Evolutionary conservation across 1,140 invertebrate genomes (phyloP).

Genomic region (Macrocentrus cingulum): DNA sequence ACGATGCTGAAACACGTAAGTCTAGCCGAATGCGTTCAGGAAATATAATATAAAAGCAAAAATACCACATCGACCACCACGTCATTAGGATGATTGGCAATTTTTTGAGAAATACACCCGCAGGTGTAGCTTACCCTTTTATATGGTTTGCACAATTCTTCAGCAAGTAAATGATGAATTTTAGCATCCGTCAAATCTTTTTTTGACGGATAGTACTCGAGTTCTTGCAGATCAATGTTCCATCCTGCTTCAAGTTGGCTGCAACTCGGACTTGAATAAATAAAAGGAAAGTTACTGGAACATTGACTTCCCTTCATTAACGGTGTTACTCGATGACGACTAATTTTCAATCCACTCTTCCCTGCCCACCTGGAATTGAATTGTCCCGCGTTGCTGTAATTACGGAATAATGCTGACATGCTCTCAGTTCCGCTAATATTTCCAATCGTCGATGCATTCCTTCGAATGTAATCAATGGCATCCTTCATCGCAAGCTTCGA

Average conservation of each 20-base stretch:
- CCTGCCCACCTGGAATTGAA: constrained; percentile 75
- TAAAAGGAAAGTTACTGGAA: constrained; percentile 19
- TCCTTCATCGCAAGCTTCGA: constrained; percentile 92
- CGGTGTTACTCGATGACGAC: constrained; percentile 16
- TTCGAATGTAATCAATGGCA: constrained; percentile 86
- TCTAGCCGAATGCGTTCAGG: constrained; percentile 28
- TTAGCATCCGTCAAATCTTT: constrained; percentile 89
- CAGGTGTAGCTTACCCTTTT: constrained; percentile 84
- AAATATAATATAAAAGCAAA: too few relatives aligned
- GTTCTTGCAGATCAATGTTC: constrained; percentile 90
- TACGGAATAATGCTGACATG: constrained; percentile 86
- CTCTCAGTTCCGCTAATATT: constrained; percentile 83
- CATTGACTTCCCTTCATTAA: constrained; percentile 12
- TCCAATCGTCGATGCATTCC: constrained; percentile 80
- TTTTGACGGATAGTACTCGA: constrained; percentile 89
- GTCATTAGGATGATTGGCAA: too few relatives aligned
- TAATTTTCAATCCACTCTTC: constrained; percentile 15
- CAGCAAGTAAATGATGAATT: constrained; percentile 89
- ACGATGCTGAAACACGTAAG: constrained; percentile 70
- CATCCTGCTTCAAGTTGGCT: constrained; percentile 79
- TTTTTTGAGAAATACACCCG: too few relatives aligned
- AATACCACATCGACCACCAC: too few relatives aligned
- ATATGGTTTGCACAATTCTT: constrained; percentile 87
- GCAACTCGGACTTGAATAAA: constrained; percentile 68
- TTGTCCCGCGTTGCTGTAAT: constrained; percentile 76